Percentiles rank a stretch among this genome's conserved stretches.
These are phyloP conservation scores for Noctuana brunneofusca DNA, from an alignment of 2,888 invertebrate genomes.

Conservation along the genomic window DNA sequence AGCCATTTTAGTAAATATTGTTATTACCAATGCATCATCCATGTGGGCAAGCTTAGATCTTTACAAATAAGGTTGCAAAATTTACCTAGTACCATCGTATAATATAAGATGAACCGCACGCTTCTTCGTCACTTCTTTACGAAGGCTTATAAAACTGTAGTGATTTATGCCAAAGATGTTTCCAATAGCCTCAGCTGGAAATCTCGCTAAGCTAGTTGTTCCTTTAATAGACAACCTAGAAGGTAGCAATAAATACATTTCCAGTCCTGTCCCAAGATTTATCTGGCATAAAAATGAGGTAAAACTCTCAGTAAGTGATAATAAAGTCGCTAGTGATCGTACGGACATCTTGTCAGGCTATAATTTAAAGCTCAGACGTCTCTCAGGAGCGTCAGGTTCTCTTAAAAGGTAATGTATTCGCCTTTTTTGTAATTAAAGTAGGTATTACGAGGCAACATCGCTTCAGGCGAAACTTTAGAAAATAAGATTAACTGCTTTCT, in stretches of 20 bases:
- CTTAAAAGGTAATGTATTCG: slow-evolving; percentile 56
- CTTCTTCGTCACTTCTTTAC: too few relatives aligned
- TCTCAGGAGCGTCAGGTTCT: slow-evolving; percentile 44
- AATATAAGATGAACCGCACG: too few relatives aligned
- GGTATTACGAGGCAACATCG: slow-evolving; percentile 41
- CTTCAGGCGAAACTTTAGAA: slow-evolving; percentile 34
- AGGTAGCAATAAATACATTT: slow-evolving; percentile 16
- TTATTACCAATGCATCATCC: too few relatives aligned
- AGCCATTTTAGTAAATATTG: too few relatives aligned
- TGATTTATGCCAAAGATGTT: background rate
- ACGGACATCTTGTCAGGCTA: slow-evolving; percentile 49
- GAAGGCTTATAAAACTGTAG: too few relatives aligned
- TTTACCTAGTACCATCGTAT: too few relatives aligned
- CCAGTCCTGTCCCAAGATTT: slow-evolving; percentile 16
- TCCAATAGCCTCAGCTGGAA: background rate
- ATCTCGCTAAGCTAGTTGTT: background rate
- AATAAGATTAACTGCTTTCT: slow-evolving; percentile 35
- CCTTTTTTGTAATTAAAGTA: slow-evolving; percentile 53
- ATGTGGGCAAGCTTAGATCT: too few relatives aligned
- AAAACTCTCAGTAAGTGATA: slow-evolving; percentile 47
- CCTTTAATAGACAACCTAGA: slow-evolving; percentile 10
- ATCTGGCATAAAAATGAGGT: slow-evolving; percentile 31
- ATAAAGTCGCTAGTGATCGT: slow-evolving; percentile 49
- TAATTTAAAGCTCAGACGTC: slow-evolving; percentile 50
- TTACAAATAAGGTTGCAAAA: too few relatives aligned